Conservation (phyloP, 2,888 invertebrate genomes). For the Electrophaes corylata region DNA sequence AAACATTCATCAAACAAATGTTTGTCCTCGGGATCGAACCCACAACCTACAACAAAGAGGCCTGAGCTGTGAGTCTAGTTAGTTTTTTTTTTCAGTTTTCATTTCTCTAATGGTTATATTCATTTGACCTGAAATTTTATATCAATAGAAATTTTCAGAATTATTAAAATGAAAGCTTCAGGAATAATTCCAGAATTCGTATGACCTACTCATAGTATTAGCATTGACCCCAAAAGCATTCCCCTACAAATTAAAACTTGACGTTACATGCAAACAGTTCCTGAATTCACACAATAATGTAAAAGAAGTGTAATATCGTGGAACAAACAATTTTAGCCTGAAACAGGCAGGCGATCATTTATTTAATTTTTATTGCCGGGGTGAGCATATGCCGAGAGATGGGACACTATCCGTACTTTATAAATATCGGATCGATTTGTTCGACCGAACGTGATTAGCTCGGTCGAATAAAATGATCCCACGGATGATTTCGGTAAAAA, state of each 20-base stretch:
- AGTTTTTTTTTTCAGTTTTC: too few relatives aligned
- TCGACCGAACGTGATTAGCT: too few relatives aligned
- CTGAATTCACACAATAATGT: slow-evolving; percentile 31
- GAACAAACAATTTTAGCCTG: slow-evolving; percentile 37
- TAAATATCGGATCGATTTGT: too few relatives aligned
- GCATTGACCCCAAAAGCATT: neutral
- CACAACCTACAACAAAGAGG: too few relatives aligned
- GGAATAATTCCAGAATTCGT: neutral
- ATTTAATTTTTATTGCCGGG: slow-evolving; percentile 40
- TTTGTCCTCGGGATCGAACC: too few relatives aligned
- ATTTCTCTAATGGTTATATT: too few relatives aligned
- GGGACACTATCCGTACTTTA: slow-evolving; percentile 13
- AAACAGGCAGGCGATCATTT: slow-evolving; percentile 34
- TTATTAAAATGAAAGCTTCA: neutral
- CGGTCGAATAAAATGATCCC: too few relatives aligned
- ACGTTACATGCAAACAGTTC: slow-evolving; percentile 2
- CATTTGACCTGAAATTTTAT: too few relatives aligned
- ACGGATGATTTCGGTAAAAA: too few relatives aligned
- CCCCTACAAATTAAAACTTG: slow-evolving; percentile 4
- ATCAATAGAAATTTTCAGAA: too few relatives aligned
- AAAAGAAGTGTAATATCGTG: slow-evolving; percentile 32
- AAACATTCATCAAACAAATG: too few relatives aligned
- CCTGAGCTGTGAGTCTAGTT: too few relatives aligned
- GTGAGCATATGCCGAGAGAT: slow-evolving; percentile 27
- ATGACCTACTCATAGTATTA: neutral